These are phyloP conservation scores for Lasioglossum leucozonium DNA, from an alignment of 2,888 invertebrate species.

Conservation along the genomic window DNA sequence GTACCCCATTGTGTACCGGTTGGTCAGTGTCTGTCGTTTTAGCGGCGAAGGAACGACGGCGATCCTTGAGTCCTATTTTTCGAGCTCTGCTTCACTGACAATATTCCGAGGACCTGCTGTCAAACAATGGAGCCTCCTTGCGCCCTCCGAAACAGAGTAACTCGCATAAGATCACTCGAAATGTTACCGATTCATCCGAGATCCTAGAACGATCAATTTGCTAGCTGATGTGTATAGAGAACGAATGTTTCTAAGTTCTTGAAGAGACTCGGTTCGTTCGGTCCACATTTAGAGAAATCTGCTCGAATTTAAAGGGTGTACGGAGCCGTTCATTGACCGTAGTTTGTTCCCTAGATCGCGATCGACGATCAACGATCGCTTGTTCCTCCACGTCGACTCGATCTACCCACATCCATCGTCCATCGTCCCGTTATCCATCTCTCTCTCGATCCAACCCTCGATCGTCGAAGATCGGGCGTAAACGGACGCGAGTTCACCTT, in stretches of 20 bases:
- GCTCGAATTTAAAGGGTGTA: too few relatives aligned
- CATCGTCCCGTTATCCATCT: not conserved
- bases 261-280: not conserved
- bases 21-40: constrained; percentile 38
- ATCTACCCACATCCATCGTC: constrained; percentile 36
- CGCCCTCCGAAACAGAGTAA: not conserved
- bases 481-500: not conserved
- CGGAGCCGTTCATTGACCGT: constrained; percentile 3
- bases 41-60: constrained; percentile 22
- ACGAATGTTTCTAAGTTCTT: not conserved
- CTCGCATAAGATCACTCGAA: not conserved
- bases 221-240: not conserved
- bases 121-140: not conserved
- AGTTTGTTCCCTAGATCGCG: constrained; percentile 40
- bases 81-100: constrained; percentile 61
- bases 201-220: too few relatives aligned
- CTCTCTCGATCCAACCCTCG: not conserved
- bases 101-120: constrained; percentile 48
- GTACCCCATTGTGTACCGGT: constrained; percentile 18
- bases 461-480: not conserved
- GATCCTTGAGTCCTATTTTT: constrained; percentile 42
- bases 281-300: not conserved
- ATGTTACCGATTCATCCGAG: not conserved
- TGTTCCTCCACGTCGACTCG: constrained; percentile 62
- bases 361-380: constrained; percentile 58